phyloP scores from a whole-genome alignment of 2,888 invertebrate genomes.

The Galerucella calmariensis region DNA sequence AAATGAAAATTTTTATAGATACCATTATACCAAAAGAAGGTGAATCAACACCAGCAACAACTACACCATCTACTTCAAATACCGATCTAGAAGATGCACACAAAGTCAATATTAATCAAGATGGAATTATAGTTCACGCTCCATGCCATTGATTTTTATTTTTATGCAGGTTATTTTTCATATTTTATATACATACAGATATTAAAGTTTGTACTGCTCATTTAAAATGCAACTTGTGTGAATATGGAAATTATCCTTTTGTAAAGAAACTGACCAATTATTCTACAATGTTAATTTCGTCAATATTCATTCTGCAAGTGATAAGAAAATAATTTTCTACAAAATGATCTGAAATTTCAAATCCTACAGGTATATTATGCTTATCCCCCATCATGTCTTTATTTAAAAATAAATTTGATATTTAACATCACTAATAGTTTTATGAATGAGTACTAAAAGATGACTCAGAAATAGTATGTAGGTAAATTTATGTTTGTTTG shows the following conservation, averaged over 20 bases:
- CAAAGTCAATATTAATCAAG: slow-evolving; percentile 6
- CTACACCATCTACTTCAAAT: slow-evolving; percentile 42
- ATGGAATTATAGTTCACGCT: slow-evolving; percentile 22
- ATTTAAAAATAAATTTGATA: no score
- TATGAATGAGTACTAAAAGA: no score
- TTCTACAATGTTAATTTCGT: no score
- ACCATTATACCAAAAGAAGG: slow-evolving; percentile 49
- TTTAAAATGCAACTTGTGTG: neutral
- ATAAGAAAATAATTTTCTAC: no score
- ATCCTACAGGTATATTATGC: no score
- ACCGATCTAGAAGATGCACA: slow-evolving; percentile 31
- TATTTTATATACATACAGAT: slow-evolving; percentile 7
- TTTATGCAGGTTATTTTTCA: neutral
- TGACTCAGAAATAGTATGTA: no score
- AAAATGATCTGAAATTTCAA: no score
- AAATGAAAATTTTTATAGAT: slow-evolving; percentile 25
- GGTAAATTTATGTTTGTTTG: no score
- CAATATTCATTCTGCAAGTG: no score
- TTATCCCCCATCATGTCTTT: no score
- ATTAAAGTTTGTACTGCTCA: neutral
- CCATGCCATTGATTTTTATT: slow-evolving; percentile 29
- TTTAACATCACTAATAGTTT: no score
- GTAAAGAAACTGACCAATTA: neutral
- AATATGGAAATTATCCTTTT: neutral
- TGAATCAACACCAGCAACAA: slow-evolving; percentile 55